A percentile compares a stretch with the other conserved stretches of the same genome.
Evolutionary conservation across 2,113 vertebrate species (phyloP).

Genomic region (Trochalopteron elliotii): DNA sequence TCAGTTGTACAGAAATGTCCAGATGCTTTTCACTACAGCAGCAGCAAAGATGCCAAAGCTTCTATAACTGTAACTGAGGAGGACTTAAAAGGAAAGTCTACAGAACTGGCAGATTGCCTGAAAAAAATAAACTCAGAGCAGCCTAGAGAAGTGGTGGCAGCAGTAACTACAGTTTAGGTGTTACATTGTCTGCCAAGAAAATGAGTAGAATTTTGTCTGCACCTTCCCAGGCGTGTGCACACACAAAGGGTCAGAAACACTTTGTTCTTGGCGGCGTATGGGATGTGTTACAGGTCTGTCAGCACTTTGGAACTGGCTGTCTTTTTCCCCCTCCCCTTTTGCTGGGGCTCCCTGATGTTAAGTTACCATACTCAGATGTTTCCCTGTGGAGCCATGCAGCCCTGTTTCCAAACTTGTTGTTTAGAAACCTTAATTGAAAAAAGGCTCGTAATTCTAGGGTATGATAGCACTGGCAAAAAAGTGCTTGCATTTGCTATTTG

Average conservation of each 20-base stretch:
- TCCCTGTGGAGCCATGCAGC: neutral
- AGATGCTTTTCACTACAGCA: neutral
- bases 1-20: neutral
- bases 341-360: neutral
- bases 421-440: constrained; percentile 54
- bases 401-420: neutral
- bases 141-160: neutral
- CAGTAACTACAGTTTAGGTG: neutral
- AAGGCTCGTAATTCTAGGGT: constrained; percentile 33
- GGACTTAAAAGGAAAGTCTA: neutral
- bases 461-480: constrained; percentile 4
- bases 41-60: neutral
- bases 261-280: neutral
- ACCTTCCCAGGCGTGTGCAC: neutral
- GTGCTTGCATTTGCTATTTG: constrained; percentile 55
- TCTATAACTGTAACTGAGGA: neutral
- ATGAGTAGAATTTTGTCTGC: neutral
- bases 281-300: neutral
- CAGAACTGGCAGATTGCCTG: neutral
- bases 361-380: neutral
- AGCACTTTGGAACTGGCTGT: neutral
- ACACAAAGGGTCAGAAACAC: neutral
- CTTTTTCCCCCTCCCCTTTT: neutral
- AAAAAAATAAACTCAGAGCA: neutral
- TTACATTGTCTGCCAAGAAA: neutral